A percentile compares a stretch with the other conserved stretches of the same genome.
phyloP scores from a whole-genome alignment of 2,797 vertebrate species.

The Bucorvus abyssinicus region DNA sequence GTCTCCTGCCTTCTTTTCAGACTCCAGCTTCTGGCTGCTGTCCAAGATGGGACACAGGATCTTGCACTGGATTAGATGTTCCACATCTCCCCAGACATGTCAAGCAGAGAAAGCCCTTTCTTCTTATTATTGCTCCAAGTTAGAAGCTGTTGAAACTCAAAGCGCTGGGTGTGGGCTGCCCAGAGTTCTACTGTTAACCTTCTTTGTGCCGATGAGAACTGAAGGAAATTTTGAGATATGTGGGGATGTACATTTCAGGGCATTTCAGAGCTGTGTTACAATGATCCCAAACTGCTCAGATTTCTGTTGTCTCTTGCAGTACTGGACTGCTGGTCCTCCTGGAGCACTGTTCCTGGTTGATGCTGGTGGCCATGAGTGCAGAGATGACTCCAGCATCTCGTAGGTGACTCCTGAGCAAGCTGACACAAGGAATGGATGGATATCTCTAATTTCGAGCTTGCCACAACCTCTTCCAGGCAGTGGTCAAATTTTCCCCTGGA shows the following conservation, averaged over 20 bases:
- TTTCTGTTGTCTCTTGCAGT: neutral
- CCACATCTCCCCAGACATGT: neutral
- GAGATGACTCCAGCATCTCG: neutral
- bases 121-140: neutral
- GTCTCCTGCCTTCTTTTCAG: neutral
- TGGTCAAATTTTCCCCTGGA: neutral
- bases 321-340: neutral
- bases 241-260: neutral
- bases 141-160: neutral
- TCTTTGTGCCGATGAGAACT: neutral
- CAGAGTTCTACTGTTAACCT: neutral
- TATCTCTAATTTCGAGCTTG: neutral
- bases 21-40: neutral
- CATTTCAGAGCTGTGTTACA: neutral
- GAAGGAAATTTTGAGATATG: neutral
- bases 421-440: neutral
- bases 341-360: neutral
- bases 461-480: neutral
- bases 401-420: neutral
- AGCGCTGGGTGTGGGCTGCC: neutral
- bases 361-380: neutral
- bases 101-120: neutral
- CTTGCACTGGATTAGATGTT: neutral
- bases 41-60: neutral
- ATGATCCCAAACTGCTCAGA: neutral